phyloP scores from a whole-genome alignment of 2,113 vertebrate genomes.

The Epinephelus fuscoguttatus region DNA sequence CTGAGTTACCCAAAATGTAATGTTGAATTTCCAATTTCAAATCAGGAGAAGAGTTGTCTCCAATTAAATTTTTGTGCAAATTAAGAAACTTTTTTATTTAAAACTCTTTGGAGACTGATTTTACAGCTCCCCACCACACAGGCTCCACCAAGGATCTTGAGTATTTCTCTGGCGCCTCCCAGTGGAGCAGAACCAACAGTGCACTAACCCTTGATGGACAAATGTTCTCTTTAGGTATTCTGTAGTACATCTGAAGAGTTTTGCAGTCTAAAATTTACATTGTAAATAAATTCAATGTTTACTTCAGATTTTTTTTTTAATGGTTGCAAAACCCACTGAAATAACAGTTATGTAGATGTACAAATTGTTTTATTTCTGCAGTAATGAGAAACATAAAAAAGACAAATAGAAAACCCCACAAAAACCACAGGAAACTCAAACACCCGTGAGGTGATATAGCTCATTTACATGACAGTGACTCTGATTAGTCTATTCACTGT shows the following conservation, averaged over 20 bases:
- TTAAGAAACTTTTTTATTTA: not conserved
- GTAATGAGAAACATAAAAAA: not conserved
- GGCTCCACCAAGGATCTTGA: not conserved
- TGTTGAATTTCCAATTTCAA: not conserved
- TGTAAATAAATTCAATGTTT: not conserved
- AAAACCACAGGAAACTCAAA: too few relatives aligned
- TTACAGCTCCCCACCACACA: not conserved
- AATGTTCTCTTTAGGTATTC: not conserved
- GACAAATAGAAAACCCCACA: not conserved
- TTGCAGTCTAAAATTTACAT: not conserved
- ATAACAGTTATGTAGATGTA: not conserved
- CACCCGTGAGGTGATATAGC: not conserved
- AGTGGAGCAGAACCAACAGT: not conserved
- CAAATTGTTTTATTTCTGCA: not conserved
- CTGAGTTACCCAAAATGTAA: not conserved
- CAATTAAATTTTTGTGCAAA: not conserved
- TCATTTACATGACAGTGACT: not conserved
- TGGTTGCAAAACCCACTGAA: not conserved
- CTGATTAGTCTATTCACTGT: too few relatives aligned
- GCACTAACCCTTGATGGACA: not conserved
- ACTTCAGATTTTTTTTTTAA: not conserved
- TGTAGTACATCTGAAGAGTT: not conserved
- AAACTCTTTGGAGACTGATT: not conserved
- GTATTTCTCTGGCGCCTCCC: conserved; percentile 1
- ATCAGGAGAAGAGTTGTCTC: not conserved